Evolutionary conservation across 2,888 invertebrate species (phyloP).

Genomic region (Amphiduros pacificus): DNA sequence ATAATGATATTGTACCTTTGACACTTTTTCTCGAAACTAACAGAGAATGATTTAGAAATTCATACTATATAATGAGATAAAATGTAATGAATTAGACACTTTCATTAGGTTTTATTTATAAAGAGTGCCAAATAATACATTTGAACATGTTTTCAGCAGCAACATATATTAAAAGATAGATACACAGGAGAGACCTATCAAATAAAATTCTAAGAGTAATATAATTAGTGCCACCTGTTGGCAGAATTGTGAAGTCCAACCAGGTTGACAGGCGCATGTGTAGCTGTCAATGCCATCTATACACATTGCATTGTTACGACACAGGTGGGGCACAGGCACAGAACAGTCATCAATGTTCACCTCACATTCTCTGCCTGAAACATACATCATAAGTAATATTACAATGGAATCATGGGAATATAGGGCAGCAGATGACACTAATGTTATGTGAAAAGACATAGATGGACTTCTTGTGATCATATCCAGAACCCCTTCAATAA

Average conservation of each 20-base stretch:
- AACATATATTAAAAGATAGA: background rate
- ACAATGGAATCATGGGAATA: too few relatives aligned
- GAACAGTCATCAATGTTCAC: slow-evolving; percentile 28
- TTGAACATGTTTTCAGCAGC: background rate
- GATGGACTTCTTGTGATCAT: too few relatives aligned
- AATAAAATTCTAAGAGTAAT: background rate
- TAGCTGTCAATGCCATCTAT: slow-evolving; percentile 28
- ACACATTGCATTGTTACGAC: slow-evolving; percentile 32
- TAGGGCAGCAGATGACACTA: too few relatives aligned
- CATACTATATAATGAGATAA: background rate
- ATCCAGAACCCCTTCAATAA: too few relatives aligned
- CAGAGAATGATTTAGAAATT: background rate
- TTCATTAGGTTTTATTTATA: background rate
- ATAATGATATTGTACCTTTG: background rate
- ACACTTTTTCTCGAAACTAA: background rate
- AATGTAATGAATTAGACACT: background rate
- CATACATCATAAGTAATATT: background rate
- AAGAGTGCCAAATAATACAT: background rate
- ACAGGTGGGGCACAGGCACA: slow-evolving; percentile 18
- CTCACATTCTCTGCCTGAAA: slow-evolving; percentile 20
- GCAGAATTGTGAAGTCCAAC: slow-evolving; percentile 69
- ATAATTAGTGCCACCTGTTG: slow-evolving; percentile 3
- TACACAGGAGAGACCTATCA: too few relatives aligned
- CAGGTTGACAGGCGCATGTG: slow-evolving; percentile 28
- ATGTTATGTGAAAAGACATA: too few relatives aligned